Evolutionary conservation across 2,797 vertebrate species (phyloP).

Genomic region (Neosilurus hyrtlii): DNA sequence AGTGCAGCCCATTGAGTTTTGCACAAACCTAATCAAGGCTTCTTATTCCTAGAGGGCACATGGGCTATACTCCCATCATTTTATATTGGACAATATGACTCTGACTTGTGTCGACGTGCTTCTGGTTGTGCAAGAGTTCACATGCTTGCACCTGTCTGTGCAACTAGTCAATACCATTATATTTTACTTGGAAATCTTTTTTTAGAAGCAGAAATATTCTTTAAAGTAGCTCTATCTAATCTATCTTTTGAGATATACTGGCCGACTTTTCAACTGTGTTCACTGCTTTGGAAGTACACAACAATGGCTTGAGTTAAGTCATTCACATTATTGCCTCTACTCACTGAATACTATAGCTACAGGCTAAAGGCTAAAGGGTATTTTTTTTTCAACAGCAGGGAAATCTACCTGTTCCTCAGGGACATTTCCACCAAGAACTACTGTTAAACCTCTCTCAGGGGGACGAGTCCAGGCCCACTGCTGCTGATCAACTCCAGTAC

Average conservation of each 20-base stretch:
- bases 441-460: constrained; percentile 25
- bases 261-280: not conserved
- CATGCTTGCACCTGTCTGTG: constrained; percentile 19
- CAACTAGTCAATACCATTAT: not conserved
- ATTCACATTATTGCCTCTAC: not conserved
- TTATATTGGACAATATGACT: not conserved
- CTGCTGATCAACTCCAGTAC: constrained; percentile 46
- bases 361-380: not conserved
- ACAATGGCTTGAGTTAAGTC: not conserved
- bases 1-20: not conserved
- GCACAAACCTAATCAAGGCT: not conserved
- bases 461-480: constrained; percentile 39
- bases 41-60: not conserved
- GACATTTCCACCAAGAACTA: not conserved
- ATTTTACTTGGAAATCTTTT: not conserved
- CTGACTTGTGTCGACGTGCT: not conserved
- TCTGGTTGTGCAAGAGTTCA: constrained; percentile 13
- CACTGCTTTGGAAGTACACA: not conserved
- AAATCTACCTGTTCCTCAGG: constrained; percentile 18
- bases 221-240: no score
- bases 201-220: not conserved
- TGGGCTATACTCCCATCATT: not conserved
- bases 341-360: not conserved
- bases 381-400: constrained; percentile 20
- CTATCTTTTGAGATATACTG: not conserved